Conservation (phyloP, 2,888 invertebrate species). For the Sphinx pinastri region DNA sequence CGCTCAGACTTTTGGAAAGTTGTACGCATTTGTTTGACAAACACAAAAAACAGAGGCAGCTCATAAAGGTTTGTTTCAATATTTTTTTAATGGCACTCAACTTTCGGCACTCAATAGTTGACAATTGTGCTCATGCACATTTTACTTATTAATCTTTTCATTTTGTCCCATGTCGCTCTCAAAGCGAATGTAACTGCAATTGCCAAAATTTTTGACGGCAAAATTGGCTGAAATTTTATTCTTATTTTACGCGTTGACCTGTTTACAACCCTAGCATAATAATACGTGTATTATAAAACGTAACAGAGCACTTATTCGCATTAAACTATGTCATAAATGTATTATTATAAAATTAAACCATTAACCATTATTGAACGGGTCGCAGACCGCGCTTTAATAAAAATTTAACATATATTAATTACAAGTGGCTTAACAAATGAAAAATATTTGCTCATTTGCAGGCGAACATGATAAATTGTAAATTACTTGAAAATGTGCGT, state of each 20-base stretch:
- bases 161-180: neutral
- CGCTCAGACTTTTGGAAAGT: neutral
- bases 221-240: neutral
- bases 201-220: neutral
- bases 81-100: slow-evolving; percentile 3
- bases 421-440: slow-evolving; percentile 75
- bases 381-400: slow-evolving; percentile 65
- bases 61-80: neutral
- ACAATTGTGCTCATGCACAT: slow-evolving; percentile 47
- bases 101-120: slow-evolving; percentile 9
- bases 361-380: slow-evolving; percentile 44
- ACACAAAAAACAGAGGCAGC: neutral
- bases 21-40: neutral
- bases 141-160: slow-evolving; percentile 59
- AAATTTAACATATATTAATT: slow-evolving; percentile 74
- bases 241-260: neutral
- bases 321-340: neutral
- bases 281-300: neutral
- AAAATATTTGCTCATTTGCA: slow-evolving; percentile 80
- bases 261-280: neutral
- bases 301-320: neutral
- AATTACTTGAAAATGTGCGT: slow-evolving; percentile 79
- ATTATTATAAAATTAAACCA: slow-evolving; percentile 18
- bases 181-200: slow-evolving; percentile 7
- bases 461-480: slow-evolving; percentile 81